phyloP scores from a whole-genome alignment of 2,113 vertebrate genomes.

The Eubucco bourcierii region DNA sequence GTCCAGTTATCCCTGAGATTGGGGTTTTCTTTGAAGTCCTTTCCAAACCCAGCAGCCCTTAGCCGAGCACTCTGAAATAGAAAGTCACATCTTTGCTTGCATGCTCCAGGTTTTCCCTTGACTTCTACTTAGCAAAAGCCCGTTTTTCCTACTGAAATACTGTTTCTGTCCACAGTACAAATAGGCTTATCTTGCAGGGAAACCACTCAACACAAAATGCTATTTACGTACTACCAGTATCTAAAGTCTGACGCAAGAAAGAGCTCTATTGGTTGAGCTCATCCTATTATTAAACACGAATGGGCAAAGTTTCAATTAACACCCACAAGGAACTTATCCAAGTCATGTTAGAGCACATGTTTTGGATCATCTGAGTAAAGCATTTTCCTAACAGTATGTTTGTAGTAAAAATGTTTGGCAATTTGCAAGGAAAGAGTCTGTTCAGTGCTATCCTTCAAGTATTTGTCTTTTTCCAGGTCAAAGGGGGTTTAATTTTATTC shows the following conservation, averaged over 20 bases:
- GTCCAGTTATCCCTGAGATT: constrained; percentile 99
- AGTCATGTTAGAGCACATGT: background rate
- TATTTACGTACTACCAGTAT: background rate
- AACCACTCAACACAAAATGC: background rate
- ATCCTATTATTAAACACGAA: background rate
- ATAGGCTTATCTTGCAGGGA: background rate
- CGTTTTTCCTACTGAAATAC: background rate
- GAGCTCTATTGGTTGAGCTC: background rate
- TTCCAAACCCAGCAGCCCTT: constrained; percentile 93
- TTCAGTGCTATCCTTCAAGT: background rate
- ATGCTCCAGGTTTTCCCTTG: background rate
- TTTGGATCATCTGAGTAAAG: background rate
- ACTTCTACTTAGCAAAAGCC: background rate
- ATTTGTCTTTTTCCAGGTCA: background rate
- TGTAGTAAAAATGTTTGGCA: background rate
- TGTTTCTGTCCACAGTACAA: background rate
- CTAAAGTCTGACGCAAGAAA: background rate
- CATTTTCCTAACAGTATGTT: background rate
- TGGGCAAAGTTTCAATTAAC: background rate
- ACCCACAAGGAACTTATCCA: background rate
- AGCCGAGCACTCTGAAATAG: constrained; percentile 91
- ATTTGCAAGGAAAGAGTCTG: background rate
- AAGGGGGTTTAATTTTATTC: background rate
- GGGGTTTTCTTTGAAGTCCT: constrained; percentile 99
- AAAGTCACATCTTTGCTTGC: background rate